Conservation (phyloP, 2,888 invertebrate genomes). For the Chrysolina americana region DNA sequence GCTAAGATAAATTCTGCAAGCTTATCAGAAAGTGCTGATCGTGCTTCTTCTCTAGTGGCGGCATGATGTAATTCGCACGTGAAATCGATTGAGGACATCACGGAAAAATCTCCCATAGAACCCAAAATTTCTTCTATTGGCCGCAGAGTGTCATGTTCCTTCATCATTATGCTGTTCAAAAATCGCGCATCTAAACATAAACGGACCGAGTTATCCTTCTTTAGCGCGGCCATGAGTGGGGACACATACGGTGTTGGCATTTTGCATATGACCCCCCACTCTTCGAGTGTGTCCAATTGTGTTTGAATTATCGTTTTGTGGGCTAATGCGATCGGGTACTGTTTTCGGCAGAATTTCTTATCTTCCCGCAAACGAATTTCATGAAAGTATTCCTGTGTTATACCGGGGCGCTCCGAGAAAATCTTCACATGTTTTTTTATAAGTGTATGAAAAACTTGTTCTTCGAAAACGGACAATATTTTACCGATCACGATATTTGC, state of each 20-base stretch:
- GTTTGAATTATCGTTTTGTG: background rate
- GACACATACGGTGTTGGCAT: constrained; percentile 30
- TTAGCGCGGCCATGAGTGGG: constrained; percentile 23
- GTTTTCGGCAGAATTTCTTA: constrained; percentile 1
- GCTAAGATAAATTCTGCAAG: no score
- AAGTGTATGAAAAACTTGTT: no score
- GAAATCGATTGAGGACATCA: no score
- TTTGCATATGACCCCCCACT: constrained; percentile 27
- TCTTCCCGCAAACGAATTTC: constrained; percentile 25
- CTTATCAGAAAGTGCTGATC: no score
- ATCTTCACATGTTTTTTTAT: background rate
- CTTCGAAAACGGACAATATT: no score
- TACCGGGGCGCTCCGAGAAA: constrained; percentile 31
- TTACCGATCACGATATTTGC: no score
- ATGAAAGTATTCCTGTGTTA: constrained; percentile 27
- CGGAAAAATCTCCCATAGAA: no score
- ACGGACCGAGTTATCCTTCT: constrained; percentile 23
- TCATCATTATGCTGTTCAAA: constrained; percentile 10
- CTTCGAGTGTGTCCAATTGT: constrained; percentile 27
- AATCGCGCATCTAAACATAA: constrained; percentile 15
- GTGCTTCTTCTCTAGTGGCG: no score
- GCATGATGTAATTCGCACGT: no score
- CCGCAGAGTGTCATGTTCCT: background rate
- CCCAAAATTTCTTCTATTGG: background rate
- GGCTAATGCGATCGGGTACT: no score